Conservation (phyloP, 2,113 vertebrate genomes). For the Psammodynastes pulverulentus region DNA sequence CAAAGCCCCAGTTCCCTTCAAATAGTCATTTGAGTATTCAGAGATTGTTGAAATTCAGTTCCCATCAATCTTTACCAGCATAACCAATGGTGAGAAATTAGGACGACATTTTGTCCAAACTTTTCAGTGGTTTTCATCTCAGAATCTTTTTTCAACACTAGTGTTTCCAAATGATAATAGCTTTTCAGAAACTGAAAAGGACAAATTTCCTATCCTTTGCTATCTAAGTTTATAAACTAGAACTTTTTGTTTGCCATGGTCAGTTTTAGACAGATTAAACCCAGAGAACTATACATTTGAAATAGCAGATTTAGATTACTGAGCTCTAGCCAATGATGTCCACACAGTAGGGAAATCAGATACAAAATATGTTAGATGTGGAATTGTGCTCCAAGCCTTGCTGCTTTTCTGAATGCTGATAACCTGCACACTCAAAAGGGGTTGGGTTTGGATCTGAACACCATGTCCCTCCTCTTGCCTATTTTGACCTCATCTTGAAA, state of each 20-base stretch:
- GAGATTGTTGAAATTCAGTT: not conserved
- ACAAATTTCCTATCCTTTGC: not conserved
- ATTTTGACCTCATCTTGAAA: not conserved
- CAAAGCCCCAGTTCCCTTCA: not conserved
- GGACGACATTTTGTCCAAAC: not conserved
- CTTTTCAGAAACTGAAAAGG: not conserved
- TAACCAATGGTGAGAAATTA: not conserved
- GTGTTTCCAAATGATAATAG: not conserved
- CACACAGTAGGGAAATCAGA: not conserved
- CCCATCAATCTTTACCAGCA: not conserved
- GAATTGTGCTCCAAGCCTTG: not conserved
- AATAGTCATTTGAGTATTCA: not conserved
- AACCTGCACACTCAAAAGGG: not conserved
- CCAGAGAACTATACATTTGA: not conserved
- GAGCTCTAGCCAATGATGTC: not conserved
- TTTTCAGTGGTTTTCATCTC: not conserved
- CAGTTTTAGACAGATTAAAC: not conserved
- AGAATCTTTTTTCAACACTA: not conserved
- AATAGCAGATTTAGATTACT: not conserved
- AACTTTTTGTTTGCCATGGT: not conserved
- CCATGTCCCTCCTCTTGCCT: not conserved
- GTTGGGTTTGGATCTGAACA: not conserved
- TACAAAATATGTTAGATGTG: not conserved
- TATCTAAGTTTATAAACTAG: not conserved
- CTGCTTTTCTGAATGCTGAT: not conserved